A percentile compares a stretch with the other conserved stretches of the same genome.
Conservation (phyloP, 2,888 invertebrate genomes). For the Trachelus troglodyta region DNA sequence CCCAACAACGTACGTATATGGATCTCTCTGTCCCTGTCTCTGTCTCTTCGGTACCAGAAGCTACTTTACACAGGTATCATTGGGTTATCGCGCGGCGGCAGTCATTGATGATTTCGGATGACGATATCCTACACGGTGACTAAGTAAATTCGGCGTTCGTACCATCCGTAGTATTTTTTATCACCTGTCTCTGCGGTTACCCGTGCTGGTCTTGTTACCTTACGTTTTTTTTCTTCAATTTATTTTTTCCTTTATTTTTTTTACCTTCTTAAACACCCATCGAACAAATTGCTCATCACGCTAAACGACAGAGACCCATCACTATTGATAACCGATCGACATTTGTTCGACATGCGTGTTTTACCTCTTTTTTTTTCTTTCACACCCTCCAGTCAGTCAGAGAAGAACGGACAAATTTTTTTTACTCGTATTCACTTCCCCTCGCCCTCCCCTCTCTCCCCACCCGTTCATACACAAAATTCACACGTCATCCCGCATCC, state of each 20-base stretch:
- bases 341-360: constrained; percentile 2
- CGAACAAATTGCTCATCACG: constrained; percentile 8
- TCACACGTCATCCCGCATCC: background rate
- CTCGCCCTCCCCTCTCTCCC: too few species aligned
- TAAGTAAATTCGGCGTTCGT: background rate
- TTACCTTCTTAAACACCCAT: background rate
- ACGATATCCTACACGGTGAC: background rate
- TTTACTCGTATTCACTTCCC: background rate
- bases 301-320: constrained; percentile 10
- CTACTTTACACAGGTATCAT: constrained; percentile 6
- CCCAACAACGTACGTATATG: background rate
- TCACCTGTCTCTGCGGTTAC: background rate
- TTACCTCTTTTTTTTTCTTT: constrained; percentile 3
- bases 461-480: background rate
- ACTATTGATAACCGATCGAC: background rate
- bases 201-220: background rate
- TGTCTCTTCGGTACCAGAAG: background rate
- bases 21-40: background rate
- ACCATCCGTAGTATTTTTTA: background rate
- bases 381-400: background rate
- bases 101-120: background rate
- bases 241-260: background rate
- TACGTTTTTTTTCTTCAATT: too few species aligned
- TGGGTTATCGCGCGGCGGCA: background rate
- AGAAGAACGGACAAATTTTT: background rate